Evolutionary conservation across 1,140 invertebrate genomes (phyloP), one percentile per base, ranked within the genome.

Genomic region (Diabrotica undecimpunctata): DNA sequence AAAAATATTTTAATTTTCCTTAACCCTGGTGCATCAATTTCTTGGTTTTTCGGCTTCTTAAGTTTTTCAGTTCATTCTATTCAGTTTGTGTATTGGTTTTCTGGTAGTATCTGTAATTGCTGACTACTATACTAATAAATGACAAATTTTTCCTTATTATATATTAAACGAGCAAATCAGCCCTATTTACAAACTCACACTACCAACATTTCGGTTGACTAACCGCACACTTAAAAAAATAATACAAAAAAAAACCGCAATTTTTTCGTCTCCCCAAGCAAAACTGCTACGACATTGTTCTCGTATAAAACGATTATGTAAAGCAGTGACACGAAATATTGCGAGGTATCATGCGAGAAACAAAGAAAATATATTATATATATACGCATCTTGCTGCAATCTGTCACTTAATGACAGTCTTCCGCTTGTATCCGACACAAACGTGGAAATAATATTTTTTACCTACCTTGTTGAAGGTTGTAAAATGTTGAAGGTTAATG

Each of bases 391-490:
- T 68, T 66, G 64, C 54, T 50, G 64, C 62, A 68, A 69, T 66
- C 65, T 69, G 67, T 69, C 67, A 65, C 62, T 67, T 68, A 68
- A 69, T 69, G 65, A 66, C 59, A 66, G 59, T 66, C 69, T 70
- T 70, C 69, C 69, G 69, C 57, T 67, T 6, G 8, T 8, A 10
- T 46, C n/a, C n/a, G 66, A 67, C 63, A 61, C 60, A 62, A 66
- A 52, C 51, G 55, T 65, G 61, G 65, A 70, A 67, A 67, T 67
- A 65, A 3, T n/a, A 46, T 46, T 8, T 46, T 46, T 8, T 10
- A 46, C n/a, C n/a, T 46, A 46, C n/a, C n/a, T 46, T 10, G n/a
- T 46, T 46, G 8, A 10, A 10, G 7, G 8, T 46, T 46, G 8
- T 6, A 6, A 46, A 8, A 10, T 46, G 41, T 8, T n/a, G 41